phyloP scores from a whole-genome alignment of 2,797 vertebrate genomes.

The Cryptoblepharus egeriae region DNA sequence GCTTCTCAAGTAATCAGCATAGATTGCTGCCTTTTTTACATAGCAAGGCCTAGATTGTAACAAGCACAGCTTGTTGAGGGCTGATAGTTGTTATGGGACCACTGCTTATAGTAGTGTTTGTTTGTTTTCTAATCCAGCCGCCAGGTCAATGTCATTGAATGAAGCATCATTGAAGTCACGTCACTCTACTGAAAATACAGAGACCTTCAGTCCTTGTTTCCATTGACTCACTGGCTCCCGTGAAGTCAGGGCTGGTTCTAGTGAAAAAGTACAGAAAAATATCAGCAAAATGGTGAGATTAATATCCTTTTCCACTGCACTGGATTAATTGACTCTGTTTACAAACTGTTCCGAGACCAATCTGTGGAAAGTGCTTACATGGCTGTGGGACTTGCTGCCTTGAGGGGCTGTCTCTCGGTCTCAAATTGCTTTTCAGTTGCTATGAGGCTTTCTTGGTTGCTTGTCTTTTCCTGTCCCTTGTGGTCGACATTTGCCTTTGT shows the following conservation, averaged over 20 bases:
- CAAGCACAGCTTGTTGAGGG: too few relatives aligned
- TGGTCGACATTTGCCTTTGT: conserved; percentile 32
- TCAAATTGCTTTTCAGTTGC: conserved; percentile 8
- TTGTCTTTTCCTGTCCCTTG: conserved; percentile 30
- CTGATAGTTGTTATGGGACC: neutral
- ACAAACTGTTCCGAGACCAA: neutral
- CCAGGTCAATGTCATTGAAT: neutral
- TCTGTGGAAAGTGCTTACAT: neutral
- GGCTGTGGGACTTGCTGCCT: neutral
- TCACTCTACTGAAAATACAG: neutral
- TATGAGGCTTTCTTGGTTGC: neutral
- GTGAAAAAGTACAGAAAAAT: neutral
- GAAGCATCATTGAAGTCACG: conserved; percentile 31
- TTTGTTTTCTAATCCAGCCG: neutral
- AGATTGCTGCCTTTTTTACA: neutral
- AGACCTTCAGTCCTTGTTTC: neutral
- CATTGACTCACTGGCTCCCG: neutral
- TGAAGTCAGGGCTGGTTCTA: neutral
- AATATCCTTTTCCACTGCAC: conserved; percentile 17
- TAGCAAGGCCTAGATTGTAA: too few relatives aligned
- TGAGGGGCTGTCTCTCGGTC: neutral
- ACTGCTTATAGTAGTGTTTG: neutral
- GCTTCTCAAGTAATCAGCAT: neutral
- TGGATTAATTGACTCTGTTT: neutral
- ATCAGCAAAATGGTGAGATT: conserved; percentile 27